Percentiles rank a stretch among this genome's conserved stretches.
Conservation (phyloP, 1,140 invertebrate species). For the Caenorhabditis remanei region DNA sequence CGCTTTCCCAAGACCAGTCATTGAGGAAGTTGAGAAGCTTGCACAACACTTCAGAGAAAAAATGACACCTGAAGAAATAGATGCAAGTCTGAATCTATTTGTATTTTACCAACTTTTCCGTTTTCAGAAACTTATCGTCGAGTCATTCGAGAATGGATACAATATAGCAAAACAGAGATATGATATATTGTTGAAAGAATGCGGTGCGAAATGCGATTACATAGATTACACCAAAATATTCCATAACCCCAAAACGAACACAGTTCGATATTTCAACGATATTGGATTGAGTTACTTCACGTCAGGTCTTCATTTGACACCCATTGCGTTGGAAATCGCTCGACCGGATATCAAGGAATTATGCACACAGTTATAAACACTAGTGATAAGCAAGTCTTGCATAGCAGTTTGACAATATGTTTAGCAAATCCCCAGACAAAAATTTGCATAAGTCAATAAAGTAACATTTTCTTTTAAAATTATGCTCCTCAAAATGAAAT, state of each 20-base stretch:
- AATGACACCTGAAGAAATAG: neutral
- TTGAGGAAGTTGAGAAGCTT: neutral
- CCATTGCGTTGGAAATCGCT: neutral
- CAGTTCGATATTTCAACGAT: neutral
- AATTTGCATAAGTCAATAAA: too few relatives aligned
- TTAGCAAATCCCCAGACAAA: too few relatives aligned
- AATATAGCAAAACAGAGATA: neutral
- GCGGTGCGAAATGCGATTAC: neutral
- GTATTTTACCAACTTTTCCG: too few relatives aligned
- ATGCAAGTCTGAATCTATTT: neutral
- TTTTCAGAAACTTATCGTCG: neutral
- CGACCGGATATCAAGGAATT: neutral
- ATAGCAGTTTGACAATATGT: too few relatives aligned
- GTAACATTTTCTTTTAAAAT: too few relatives aligned
- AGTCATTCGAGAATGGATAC: neutral
- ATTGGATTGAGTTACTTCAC: neutral
- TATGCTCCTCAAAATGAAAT: too few relatives aligned
- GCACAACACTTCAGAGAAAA: neutral
- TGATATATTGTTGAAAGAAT: neutral
- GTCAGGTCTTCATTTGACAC: constrained; percentile 10
- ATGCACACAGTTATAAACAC: neutral
- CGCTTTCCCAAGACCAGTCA: neutral
- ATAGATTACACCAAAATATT: neutral
- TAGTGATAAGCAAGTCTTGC: too few relatives aligned
- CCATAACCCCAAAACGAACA: neutral